Base-by-base conservation (phyloP, 2,888 invertebrate genomes). In the Empis stercorea region DNA sequence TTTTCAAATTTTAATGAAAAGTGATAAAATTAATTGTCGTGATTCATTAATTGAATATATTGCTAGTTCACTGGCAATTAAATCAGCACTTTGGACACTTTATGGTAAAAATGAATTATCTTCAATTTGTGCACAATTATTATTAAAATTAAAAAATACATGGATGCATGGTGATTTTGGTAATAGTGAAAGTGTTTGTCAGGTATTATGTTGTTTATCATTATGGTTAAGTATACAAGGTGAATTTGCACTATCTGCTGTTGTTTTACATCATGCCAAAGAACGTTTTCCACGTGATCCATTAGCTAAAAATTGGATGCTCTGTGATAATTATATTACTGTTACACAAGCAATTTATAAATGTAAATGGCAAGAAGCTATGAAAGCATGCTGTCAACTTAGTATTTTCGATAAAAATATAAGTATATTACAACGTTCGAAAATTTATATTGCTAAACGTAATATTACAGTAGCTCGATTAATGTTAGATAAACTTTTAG, bases 71-170 rank as follows among this genome's bases (percentile, higher is more conserved):
- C 76, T 86, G 55, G 81, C 86, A 0, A 82, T 89, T 66, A 83
- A 87, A 55, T 81, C 89, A 1, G 86, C 87, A 0, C 71, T 94
- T 10, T 93, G 93, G 93, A 76, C 82, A 13, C 76, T 87, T 47
- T 93, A 91, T 63, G 94, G 94, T 1, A 86, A 88, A 65, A 80
- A 83, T 2, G 86, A 88, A 65, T 82, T 91, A 78, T 81, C 85
- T 0, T 82, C 84, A 0, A 71, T 92, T 32, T 83, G 80, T 64
- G 80, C 86, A 44, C 91, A 92, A 64, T 66, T 89, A 13, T 69
- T 91, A 36, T 72, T 93, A 1, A 79, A 84, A 56, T 73, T 87
- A 16, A 85, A 87, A 61, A 81, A 84, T 62, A 72, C 73, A 54
- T 61, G 60, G 59, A 55, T 56, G 0, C 71, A 71, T 59, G 65